Evolutionary conservation across 2,113 vertebrate species (phyloP).

Genomic region (Calidris pygmaea): DNA sequence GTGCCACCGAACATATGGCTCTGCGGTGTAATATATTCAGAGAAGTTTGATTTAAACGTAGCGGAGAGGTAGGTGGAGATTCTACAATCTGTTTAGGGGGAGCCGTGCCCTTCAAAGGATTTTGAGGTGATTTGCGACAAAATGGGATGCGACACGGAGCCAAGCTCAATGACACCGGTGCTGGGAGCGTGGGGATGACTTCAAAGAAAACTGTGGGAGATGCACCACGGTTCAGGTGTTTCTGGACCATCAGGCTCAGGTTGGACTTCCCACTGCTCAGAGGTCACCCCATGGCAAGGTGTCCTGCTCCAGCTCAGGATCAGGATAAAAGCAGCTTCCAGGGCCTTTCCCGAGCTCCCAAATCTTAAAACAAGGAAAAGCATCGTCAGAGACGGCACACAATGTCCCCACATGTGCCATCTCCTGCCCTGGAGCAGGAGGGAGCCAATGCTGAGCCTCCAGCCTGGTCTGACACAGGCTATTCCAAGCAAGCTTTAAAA

Average conservation of each 20-base stretch:
- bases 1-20: conserved; percentile 43
- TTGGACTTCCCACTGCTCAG: not conserved
- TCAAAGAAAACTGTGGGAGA: not conserved
- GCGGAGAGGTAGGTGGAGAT: conserved; percentile 6
- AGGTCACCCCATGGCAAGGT: not conserved
- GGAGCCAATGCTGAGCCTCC: not conserved
- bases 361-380: not conserved
- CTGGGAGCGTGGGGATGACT: rapidly evolving
- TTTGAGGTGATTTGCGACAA: not conserved
- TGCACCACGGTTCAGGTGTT: not conserved
- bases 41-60: conserved; percentile 34
- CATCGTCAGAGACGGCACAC: not conserved
- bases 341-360: not conserved
- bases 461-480: not conserved
- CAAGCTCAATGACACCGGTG: not conserved
- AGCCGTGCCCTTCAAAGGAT: not conserved
- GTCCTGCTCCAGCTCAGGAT: not conserved
- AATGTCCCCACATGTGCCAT: not conserved
- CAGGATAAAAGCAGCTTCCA: not conserved
- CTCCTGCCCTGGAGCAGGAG: not conserved
- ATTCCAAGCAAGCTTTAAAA: not conserved
- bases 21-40: not conserved
- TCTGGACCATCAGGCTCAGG: not conserved
- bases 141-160: not conserved
- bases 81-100: conserved; percentile 27